These are phyloP conservation scores for Heliconius nattereri DNA, from an alignment of 1,140 invertebrate genomes.

Conservation along the genomic window DNA sequence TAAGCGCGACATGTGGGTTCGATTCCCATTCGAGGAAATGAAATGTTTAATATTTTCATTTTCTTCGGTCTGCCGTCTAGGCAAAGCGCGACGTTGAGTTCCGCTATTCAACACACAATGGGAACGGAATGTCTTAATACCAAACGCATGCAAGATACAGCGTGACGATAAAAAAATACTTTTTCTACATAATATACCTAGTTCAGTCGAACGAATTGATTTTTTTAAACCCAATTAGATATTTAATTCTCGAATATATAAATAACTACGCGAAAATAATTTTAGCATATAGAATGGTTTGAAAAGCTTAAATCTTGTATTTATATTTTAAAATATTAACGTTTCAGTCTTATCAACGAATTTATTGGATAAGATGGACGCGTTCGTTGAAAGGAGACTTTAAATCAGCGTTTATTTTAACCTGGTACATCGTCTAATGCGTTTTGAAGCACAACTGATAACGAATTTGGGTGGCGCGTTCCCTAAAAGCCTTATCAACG, in stretches of 20 bases:
- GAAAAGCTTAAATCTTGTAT: not conserved
- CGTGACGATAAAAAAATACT: not conserved
- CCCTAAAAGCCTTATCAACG: conserved; percentile 51
- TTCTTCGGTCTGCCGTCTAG: no score
- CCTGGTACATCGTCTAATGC: conserved; percentile 64
- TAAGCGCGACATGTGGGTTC: no score
- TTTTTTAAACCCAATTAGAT: not conserved
- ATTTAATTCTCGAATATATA: not conserved
- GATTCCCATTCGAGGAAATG: no score
- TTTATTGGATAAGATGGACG: conserved; percentile 63
- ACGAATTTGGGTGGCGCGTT: conserved; percentile 68
- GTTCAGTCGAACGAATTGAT: not conserved
- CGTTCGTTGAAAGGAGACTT: conserved; percentile 57
- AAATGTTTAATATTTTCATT: no score
- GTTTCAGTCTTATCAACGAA: conserved; percentile 68
- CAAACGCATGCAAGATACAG: no score
- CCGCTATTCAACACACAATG: no score
- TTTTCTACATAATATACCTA: not conserved
- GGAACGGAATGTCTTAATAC: no score
- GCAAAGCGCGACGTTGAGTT: no score
- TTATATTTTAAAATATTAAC: conserved; percentile 48
- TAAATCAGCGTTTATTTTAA: conserved; percentile 68
- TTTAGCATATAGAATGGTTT: not conserved
- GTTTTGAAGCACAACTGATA: conserved; percentile 67
- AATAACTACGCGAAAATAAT: not conserved